Percentiles rank a stretch among this genome's conserved stretches.
Conservation (phyloP, 1,140 invertebrate genomes). For the Platorchestia sp. region DNA sequence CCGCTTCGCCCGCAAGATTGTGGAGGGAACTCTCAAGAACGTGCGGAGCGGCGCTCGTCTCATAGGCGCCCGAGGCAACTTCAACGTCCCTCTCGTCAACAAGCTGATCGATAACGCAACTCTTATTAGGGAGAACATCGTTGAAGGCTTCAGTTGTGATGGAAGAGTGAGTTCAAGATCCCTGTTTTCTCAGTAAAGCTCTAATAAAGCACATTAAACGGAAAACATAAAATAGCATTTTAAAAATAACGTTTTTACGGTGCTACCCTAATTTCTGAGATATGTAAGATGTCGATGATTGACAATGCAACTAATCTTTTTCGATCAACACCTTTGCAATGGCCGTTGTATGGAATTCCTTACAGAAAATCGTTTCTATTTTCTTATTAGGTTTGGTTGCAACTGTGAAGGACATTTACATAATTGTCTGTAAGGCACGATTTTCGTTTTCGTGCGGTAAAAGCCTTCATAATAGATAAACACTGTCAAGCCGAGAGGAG, state of each 20-base stretch:
- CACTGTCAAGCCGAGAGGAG: not conserved
- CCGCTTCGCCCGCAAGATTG: conserved; percentile 45
- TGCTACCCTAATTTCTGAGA: not conserved
- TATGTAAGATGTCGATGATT: not conserved
- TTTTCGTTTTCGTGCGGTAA: too few species aligned
- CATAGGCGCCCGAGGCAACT: conserved; percentile 31
- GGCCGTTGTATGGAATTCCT: not conserved
- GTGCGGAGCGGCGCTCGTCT: conserved; percentile 17
- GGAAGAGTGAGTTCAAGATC: conserved; percentile 24
- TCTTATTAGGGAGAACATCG: conserved; percentile 46
- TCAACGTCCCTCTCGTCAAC: conserved; percentile 42
- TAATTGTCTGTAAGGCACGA: too few species aligned
- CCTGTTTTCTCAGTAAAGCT: not conserved
- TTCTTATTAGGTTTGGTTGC: not conserved
- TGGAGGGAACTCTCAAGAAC: conserved; percentile 30
- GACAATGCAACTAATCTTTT: not conserved
- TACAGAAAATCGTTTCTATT: not conserved
- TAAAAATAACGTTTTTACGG: not conserved
- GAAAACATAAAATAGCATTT: not conserved
- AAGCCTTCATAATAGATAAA: not conserved
- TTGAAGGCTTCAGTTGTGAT: conserved; percentile 54
- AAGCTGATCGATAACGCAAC: conserved; percentile 56
- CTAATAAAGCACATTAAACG: not conserved
- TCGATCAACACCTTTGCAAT: too few species aligned
- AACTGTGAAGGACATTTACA: not conserved